phyloP scores from a whole-genome alignment of 1,140 invertebrate genomes.

The Phymorhynchus buccinoides region DNA sequence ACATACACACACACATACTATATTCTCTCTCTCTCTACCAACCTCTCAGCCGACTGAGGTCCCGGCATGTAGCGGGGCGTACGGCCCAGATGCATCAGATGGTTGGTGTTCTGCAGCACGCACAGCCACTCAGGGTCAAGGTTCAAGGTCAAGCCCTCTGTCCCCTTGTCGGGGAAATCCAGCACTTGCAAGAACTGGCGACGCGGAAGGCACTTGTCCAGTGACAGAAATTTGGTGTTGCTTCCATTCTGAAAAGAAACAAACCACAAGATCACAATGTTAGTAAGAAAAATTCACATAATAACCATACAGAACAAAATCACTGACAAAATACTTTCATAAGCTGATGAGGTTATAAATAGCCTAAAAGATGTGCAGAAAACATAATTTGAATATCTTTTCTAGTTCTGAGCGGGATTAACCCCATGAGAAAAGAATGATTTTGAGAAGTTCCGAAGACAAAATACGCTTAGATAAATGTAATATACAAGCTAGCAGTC shows the following conservation, averaged over 20 bases:
- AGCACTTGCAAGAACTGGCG: slow-evolving; percentile 85
- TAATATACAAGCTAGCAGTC: too few species aligned
- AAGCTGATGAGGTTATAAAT: too few species aligned
- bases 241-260: slow-evolving; percentile 45
- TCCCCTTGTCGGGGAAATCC: slow-evolving; percentile 65
- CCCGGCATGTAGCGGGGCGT: slow-evolving; percentile 86
- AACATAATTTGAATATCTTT: too few species aligned
- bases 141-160: slow-evolving; percentile 77
- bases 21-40: too few species aligned
- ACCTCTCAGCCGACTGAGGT: slow-evolving; percentile 80
- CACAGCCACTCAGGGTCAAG: slow-evolving; percentile 97
- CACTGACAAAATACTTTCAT: too few species aligned
- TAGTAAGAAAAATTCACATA: too few species aligned
- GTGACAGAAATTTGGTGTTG: slow-evolving; percentile 90
- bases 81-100: slow-evolving; percentile 84
- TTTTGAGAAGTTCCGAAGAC: too few species aligned
- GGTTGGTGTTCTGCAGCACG: slow-evolving; percentile 89
- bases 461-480: too few species aligned
- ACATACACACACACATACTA: background rate
- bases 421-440: too few species aligned
- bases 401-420: too few species aligned
- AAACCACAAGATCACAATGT: background rate
- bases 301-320: too few species aligned
- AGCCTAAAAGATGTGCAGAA: too few species aligned
- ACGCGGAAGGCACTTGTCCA: slow-evolving; percentile 95